phyloP scores from a whole-genome alignment of 2,113 vertebrate species.

The Cololabis saira region DNA sequence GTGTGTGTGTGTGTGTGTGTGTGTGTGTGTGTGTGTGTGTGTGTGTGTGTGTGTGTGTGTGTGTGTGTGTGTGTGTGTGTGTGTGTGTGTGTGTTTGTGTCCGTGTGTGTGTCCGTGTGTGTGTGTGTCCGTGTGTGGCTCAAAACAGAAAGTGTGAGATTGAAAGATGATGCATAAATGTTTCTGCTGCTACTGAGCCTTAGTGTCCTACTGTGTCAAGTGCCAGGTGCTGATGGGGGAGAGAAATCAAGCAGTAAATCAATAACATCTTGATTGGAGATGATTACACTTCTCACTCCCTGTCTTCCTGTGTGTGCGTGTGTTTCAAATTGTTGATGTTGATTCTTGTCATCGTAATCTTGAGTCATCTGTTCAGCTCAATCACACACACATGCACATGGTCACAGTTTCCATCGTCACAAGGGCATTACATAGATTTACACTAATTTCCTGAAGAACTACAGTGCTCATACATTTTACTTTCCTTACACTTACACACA shows the following conservation, averaged over 20 bases:
- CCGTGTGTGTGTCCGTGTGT: constrained; percentile 9
- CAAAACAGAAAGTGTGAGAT: constrained; percentile 28
- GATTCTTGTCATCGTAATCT: constrained; percentile 54
- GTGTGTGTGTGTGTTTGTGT: constrained; percentile 6
- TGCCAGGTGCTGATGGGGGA: constrained; percentile 70
- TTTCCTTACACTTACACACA: neutral
- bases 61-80: constrained; percentile 11
- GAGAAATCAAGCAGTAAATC: constrained; percentile 69
- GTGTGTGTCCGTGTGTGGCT: constrained; percentile 22
- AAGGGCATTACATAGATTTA: constrained; percentile 11
- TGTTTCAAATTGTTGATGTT: constrained; percentile 41
- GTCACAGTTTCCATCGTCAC: neutral
- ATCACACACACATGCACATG: constrained; percentile 24
- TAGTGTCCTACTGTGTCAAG: constrained; percentile 68
- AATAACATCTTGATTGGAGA: constrained; percentile 77
- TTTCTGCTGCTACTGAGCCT: constrained; percentile 55
- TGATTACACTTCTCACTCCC: constrained; percentile 68
- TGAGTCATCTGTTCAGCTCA: constrained; percentile 30
- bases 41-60: constrained; percentile 10
- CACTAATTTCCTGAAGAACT: constrained; percentile 1
- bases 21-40: constrained; percentile 10
- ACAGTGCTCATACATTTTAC: neutral
- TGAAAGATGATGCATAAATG: constrained; percentile 62
- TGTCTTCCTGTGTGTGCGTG: constrained; percentile 52
- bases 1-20: constrained; percentile 8